A percentile compares a stretch with the other conserved stretches of the same genome.
Evolutionary conservation across 2,113 vertebrate species (phyloP).

Genomic region (Sterna hirundo): DNA sequence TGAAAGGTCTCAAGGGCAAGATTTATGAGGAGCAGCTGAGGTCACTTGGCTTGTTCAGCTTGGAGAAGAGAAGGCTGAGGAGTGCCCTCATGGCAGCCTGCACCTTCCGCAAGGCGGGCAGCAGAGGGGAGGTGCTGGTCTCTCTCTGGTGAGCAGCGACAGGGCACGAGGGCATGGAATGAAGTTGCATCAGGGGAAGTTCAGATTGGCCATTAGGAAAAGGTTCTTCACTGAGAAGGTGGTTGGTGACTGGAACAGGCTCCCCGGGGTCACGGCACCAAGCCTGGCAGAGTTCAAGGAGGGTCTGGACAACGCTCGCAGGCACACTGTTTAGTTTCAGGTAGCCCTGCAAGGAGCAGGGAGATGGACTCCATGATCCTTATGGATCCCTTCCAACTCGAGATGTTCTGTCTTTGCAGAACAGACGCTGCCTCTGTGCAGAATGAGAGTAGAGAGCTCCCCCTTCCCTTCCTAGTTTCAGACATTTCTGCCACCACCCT

Average conservation of each 20-base stretch:
- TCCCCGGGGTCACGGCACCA: not conserved
- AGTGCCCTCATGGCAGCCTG: not conserved
- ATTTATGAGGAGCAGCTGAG: not conserved
- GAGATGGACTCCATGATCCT: not conserved
- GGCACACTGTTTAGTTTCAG: not conserved
- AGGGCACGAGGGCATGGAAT: not conserved
- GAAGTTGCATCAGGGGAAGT: not conserved
- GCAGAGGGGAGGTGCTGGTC: accelerated
- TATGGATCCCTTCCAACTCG: not conserved
- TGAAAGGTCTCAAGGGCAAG: not conserved
- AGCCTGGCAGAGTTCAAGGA: not conserved
- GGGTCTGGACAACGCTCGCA: accelerated
- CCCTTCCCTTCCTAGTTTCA: not conserved
- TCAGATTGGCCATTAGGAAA: not conserved
- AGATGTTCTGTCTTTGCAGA: not conserved
- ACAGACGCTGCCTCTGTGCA: not conserved
- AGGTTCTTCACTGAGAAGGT: not conserved
- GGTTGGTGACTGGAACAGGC: not conserved
- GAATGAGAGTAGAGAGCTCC: not conserved
- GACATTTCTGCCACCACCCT: not conserved
- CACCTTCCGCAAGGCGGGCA: not conserved
- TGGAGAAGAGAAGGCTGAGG: not conserved
- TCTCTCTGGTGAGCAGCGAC: accelerated
- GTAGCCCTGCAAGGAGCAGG: not conserved
- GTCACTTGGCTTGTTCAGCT: not conserved